These are phyloP conservation scores for Branchipolynoe longqiensis DNA, from an alignment of 2,888 invertebrate species.

Conservation along the genomic window DNA sequence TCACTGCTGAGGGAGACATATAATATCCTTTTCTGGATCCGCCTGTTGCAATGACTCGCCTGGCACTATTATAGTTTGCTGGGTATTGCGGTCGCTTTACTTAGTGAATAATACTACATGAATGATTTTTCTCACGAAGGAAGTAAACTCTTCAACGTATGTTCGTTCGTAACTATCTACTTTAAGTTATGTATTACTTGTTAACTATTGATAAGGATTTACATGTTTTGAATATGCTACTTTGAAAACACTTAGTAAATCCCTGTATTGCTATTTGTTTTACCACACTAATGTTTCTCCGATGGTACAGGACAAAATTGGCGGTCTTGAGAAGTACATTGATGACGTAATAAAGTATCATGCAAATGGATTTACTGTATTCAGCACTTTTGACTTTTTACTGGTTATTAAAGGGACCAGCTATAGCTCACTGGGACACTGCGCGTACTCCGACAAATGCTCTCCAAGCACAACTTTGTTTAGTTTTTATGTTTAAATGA, in stretches of 20 bases:
- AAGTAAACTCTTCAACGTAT: not conserved
- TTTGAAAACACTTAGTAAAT: not conserved
- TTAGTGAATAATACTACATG: not conserved
- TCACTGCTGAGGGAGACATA: not conserved
- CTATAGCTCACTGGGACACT: too few relatives aligned
- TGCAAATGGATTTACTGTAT: not conserved
- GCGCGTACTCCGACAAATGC: too few relatives aligned
- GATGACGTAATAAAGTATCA: constrained; percentile 9
- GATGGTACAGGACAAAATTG: not conserved
- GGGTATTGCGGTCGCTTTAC: constrained; percentile 23
- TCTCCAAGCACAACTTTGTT: too few relatives aligned
- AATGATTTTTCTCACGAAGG: not conserved
- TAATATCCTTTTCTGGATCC: not conserved
- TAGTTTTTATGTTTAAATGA: too few relatives aligned
- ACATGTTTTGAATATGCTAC: too few relatives aligned
- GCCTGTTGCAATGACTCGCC: not conserved
- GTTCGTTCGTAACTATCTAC: not conserved
- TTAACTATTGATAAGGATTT: not conserved
- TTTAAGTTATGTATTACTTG: not conserved
- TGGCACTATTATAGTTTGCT: not conserved
- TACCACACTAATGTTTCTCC: too few relatives aligned
- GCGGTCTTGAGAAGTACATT: not conserved
- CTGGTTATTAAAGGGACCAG: too few relatives aligned
- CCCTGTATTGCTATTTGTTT: too few relatives aligned
- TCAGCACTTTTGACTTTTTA: not conserved